A percentile compares a stretch with the other conserved stretches of the same genome.
Conservation (phyloP, 35 echinoderm and acorn worm genomes). For the Lytechinus variegatus region DNA sequence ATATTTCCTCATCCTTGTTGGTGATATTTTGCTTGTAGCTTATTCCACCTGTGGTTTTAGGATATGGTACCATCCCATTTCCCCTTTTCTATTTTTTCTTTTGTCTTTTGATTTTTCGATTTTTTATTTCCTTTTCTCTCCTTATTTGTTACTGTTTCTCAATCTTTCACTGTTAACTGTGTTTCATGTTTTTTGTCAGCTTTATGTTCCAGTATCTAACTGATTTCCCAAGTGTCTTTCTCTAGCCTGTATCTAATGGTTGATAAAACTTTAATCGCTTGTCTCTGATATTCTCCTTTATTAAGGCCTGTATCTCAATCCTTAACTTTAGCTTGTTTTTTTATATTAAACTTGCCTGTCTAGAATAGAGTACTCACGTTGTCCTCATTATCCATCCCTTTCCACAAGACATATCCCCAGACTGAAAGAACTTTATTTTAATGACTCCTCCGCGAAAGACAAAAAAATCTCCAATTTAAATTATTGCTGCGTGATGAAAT, state of each 20-base stretch:
- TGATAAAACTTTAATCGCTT: too few relatives aligned
- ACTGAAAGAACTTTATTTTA: not conserved
- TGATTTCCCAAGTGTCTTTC: too few relatives aligned
- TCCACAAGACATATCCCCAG: not conserved
- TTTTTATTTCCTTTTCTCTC: not conserved
- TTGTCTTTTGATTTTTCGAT: too few relatives aligned
- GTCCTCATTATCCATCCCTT: not conserved
- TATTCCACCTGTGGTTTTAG: not conserved
- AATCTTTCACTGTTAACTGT: not conserved
- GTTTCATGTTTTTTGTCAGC: too few relatives aligned
- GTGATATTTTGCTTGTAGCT: not conserved
- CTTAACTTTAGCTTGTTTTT: not conserved
- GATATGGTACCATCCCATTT: not conserved
- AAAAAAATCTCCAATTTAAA: not conserved
- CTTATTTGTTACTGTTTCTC: not conserved
- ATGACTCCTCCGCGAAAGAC: not conserved
- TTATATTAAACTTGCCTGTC: not conserved
- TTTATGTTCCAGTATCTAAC: too few relatives aligned
- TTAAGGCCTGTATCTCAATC: not conserved
- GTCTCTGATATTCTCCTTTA: too few relatives aligned
- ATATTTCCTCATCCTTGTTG: not conserved
- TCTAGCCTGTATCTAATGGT: too few relatives aligned
- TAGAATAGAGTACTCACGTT: not conserved
- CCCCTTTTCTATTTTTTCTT: not conserved
- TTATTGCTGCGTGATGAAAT: not conserved